Percentiles rank a stretch among this genome's conserved stretches.
Evolutionary conservation across 2,113 vertebrate genomes (phyloP).

Genomic region (Thomomys bottae): DNA sequence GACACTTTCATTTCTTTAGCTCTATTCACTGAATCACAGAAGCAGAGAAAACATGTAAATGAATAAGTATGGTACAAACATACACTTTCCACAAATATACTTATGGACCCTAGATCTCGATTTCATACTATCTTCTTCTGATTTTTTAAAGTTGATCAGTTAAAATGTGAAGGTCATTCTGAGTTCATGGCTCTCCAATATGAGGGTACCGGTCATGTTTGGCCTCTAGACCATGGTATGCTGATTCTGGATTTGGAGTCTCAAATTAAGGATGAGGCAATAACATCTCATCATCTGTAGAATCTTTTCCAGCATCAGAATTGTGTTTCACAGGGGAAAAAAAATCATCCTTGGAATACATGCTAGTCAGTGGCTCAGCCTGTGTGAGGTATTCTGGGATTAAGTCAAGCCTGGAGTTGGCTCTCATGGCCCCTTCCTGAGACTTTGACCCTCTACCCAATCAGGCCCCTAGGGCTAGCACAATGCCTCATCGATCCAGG

Average conservation of each 20-base stretch:
- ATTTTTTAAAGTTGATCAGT: background rate
- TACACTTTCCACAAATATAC: background rate
- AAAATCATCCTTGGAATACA: background rate
- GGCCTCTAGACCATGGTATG: background rate
- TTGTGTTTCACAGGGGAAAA: background rate
- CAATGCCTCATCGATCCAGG: background rate
- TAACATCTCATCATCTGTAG: fast-evolving
- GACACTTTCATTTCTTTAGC: too few species aligned
- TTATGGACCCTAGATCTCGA: background rate
- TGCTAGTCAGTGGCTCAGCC: background rate
- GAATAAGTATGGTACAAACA: background rate
- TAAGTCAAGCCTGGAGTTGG: background rate
- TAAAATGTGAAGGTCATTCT: background rate
- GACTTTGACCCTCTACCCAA: background rate
- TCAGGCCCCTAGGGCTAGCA: background rate
- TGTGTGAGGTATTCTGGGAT: background rate
- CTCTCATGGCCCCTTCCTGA: background rate
- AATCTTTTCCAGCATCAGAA: background rate
- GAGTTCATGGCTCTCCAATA: background rate
- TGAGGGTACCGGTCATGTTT: background rate
- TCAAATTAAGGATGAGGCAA: background rate
- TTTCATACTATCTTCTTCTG: background rate
- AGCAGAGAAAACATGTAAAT: background rate
- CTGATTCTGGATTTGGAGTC: background rate
- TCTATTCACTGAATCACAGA: background rate